phyloP scores from a whole-genome alignment of 2,797 vertebrate genomes.

The Myiothlypis chrysogaster region DNA sequence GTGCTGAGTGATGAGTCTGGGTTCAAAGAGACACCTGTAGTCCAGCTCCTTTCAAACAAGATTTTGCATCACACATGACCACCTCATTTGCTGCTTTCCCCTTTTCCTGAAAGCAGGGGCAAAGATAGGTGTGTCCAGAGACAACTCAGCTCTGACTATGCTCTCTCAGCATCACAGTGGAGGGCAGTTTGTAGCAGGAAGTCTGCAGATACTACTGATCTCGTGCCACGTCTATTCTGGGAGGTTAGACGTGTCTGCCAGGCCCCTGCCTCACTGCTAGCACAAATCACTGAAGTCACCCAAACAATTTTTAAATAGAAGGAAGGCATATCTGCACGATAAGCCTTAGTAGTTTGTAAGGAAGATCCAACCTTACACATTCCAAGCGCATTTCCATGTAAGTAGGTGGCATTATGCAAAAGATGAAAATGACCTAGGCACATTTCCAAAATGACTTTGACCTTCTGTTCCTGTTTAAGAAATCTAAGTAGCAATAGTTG shows the following conservation, averaged over 20 bases:
- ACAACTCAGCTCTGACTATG: neutral
- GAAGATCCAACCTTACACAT: constrained; percentile 25
- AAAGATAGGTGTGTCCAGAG: neutral
- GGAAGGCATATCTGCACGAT: neutral
- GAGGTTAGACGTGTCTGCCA: neutral
- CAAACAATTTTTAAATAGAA: constrained; percentile 49
- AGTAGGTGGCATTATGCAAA: constrained; percentile 39
- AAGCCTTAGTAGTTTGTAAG: constrained; percentile 10
- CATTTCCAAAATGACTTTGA: neutral
- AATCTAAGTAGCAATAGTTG: neutral
- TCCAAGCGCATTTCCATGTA: neutral
- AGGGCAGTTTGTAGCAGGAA: neutral
- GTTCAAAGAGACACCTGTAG: neutral
- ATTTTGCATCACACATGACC: neutral
- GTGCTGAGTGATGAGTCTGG: neutral
- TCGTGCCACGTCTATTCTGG: neutral
- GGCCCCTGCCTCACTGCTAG: neutral
- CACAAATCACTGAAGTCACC: constrained; percentile 4
- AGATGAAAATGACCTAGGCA: neutral
- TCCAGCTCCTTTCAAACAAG: neutral
- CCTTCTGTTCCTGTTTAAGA: neutral
- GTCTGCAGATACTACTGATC: neutral
- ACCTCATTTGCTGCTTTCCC: neutral
- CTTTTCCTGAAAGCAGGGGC: neutral
- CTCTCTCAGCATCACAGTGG: neutral